Base-by-base conservation (phyloP, 1,140 invertebrate species). In the Cotesia typhae region DNA sequence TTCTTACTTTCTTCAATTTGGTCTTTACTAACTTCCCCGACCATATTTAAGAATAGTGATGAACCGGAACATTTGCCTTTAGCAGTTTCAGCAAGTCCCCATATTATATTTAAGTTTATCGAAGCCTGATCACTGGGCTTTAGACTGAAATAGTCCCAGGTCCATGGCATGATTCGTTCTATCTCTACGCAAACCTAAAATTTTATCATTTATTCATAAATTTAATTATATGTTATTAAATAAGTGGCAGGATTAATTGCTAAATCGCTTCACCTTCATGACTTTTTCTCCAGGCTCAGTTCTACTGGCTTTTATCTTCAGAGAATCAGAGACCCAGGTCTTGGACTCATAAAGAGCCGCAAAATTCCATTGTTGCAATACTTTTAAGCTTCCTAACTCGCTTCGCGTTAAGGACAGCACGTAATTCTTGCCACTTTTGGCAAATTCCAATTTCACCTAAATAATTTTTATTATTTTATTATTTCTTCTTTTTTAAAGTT, bases 371-470 rank as follows among this genome's bases (percentile, higher is more conserved):
- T 85, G 83, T 63, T 85, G 79, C 47, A 86, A 66, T 70, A 84
- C 61, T 67, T 83, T 57, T 9, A 63, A 74, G 6, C 80, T 78
- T 52, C 80, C 75, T 10, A 82, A 72, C 71, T 84, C 70, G 55
- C 60, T 76, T 28, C 81, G 82, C 20, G 79, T 83, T 9, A 87
- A 69, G 9, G 80, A 80, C 28, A 86, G 61, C 71, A 83, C 75
- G 61, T 85, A 75, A 67, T 81, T 60, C 37, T 80, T 83, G 10
- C 76, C 79, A 63, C 20, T 77, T 76, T 80, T 82, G 1, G 69
- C 36, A n/a, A 84, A 85, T 71, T 85, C 85, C 36, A 87, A 75
- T 80, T 77, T 85, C n/a, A 85, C 80, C 85, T 86, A 57, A 1
- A 28, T 28, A 28, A 28, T 28, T 28, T 28, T 28, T 28, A 2